Percentiles rank a stretch among this genome's conserved stretches.
These are phyloP conservation scores for Platypus cylindrus DNA, from an alignment of 2,888 invertebrate genomes.

Conservation along the genomic window DNA sequence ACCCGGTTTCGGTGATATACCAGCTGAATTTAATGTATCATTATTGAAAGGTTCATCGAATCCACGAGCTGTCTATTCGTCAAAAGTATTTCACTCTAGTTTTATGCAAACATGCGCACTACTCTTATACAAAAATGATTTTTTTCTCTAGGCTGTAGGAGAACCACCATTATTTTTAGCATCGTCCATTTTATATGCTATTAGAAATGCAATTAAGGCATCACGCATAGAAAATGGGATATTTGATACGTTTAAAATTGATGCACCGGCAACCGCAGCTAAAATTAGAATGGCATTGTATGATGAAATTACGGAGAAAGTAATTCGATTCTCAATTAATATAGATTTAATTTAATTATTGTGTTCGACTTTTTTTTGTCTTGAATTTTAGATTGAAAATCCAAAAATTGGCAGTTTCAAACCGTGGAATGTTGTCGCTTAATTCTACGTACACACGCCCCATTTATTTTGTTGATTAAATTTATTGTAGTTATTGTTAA, in stretches of 20 bases:
- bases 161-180: constrained; percentile 91
- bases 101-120: constrained; percentile 32
- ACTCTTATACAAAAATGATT: constrained; percentile 3
- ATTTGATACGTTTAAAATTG: constrained; percentile 46
- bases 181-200: constrained; percentile 78
- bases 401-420: constrained; percentile 42
- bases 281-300: constrained; percentile 81
- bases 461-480: neutral
- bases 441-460: too few relatives aligned
- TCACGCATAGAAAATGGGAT: constrained; percentile 61
- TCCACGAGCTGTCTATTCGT: constrained; percentile 84
- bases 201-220: constrained; percentile 72
- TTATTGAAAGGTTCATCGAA: constrained; percentile 84
- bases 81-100: constrained; percentile 54
- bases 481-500: neutral
- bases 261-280: constrained; percentile 81
- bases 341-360: neutral
- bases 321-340: constrained; percentile 27
- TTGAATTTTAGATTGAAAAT: constrained; percentile 44
- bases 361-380: constrained; percentile 9
- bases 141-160: constrained; percentile 66
- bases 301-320: constrained; percentile 70
- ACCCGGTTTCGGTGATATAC: constrained; percentile 86
- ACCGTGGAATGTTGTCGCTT: constrained; percentile 50
- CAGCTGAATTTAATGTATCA: constrained; percentile 83